phyloP scores from a whole-genome alignment of 2,113 vertebrate genomes.

The Myxocyprinus asiaticus region DNA sequence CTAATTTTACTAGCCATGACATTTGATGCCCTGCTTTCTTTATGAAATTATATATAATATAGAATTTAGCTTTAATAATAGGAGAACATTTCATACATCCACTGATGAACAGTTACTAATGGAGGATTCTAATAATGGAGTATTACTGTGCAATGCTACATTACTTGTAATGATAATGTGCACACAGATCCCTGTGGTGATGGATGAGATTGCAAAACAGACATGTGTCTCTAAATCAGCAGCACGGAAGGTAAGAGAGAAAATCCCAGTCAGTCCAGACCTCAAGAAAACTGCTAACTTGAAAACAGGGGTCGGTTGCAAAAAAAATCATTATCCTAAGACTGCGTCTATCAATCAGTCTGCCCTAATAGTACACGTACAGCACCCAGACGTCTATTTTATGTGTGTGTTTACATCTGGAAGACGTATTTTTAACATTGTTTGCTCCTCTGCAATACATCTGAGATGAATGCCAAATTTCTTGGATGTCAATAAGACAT shows the following conservation, averaged over 20 bases:
- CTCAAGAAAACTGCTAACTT: not conserved
- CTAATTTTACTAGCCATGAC: not conserved
- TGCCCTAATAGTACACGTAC: too few relatives aligned
- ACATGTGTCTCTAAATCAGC: conserved; percentile 67
- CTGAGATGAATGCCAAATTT: too few relatives aligned
- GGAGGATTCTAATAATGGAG: not conserved
- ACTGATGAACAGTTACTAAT: not conserved
- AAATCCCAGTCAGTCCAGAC: not conserved
- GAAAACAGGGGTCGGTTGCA: too few relatives aligned
- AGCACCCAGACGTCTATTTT: too few relatives aligned
- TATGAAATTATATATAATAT: not conserved
- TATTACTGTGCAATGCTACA: not conserved
- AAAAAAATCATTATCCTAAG: too few relatives aligned
- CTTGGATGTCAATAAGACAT: too few relatives aligned
- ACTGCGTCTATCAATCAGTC: too few relatives aligned
- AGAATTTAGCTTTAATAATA: not conserved
- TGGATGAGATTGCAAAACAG: conserved; percentile 73
- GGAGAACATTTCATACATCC: not conserved
- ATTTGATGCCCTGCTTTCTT: not conserved
- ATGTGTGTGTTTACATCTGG: too few relatives aligned
- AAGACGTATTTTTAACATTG: too few relatives aligned
- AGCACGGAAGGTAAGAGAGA: conserved; percentile 65
- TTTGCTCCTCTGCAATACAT: too few relatives aligned
- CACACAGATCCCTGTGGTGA: conserved; percentile 70
- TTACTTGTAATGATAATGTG: not conserved